Percentiles rank a stretch among this genome's conserved stretches.
These are phyloP conservation scores for Alethe diademata DNA, from an alignment of 2,113 vertebrate species.

Conservation along the genomic window DNA sequence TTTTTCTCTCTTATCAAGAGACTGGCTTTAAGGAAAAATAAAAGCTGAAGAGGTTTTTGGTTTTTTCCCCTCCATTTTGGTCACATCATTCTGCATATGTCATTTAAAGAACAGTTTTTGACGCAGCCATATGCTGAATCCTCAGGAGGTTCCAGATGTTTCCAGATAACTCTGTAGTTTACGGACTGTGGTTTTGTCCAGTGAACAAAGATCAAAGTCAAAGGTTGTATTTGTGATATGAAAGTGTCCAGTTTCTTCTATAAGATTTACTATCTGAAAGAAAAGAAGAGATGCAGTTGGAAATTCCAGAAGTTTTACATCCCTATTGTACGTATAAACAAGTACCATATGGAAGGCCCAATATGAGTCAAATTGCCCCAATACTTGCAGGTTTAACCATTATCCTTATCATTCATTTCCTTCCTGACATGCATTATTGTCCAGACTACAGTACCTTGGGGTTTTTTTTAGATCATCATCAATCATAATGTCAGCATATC, in stretches of 20 bases:
- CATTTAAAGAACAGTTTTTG: constrained; percentile 69
- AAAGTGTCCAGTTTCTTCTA: constrained; percentile 98
- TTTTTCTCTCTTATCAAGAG: constrained; percentile 75
- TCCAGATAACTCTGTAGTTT: constrained; percentile 98
- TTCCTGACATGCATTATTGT: background rate
- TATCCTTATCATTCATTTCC: background rate
- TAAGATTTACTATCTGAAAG: constrained; percentile 95
- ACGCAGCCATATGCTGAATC: constrained; percentile 75
- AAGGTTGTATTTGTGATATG: constrained; percentile 99
- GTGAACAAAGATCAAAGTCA: constrained; percentile 98
- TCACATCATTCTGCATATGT: constrained; percentile 73
- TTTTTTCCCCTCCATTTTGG: constrained; percentile 48
- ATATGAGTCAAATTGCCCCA: background rate
- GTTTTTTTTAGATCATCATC: background rate
- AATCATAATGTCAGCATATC: background rate
- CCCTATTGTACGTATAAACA: background rate
- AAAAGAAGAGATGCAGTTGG: constrained; percentile 14
- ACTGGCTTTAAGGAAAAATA: constrained; percentile 78
- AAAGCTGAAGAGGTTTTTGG: constrained; percentile 67
- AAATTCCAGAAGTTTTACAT: background rate
- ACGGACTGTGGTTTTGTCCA: constrained; percentile 96
- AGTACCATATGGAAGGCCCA: background rate
- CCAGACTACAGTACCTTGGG: background rate
- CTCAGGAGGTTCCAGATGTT: constrained; percentile 89
- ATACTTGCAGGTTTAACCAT: background rate